Conservation (phyloP, 2,113 vertebrate species). For the Xiphophorus couchianus region DNA sequence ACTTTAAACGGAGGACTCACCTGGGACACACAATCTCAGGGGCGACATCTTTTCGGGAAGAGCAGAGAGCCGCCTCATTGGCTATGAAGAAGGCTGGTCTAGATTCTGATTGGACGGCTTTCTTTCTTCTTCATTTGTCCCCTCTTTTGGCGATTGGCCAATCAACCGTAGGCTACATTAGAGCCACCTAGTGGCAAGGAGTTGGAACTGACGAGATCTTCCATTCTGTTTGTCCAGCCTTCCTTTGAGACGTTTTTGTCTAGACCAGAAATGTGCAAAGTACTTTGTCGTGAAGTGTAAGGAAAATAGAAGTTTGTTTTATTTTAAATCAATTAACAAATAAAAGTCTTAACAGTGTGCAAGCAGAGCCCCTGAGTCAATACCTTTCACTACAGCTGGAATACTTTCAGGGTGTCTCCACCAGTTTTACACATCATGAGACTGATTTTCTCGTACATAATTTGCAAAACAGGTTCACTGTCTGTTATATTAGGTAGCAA, state of each 20-base stretch:
- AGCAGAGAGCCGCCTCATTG: constrained; percentile 50
- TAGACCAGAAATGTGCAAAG: too few relatives aligned
- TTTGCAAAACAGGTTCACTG: background rate
- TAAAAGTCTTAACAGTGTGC: too few relatives aligned
- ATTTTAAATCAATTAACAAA: too few relatives aligned
- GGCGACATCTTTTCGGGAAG: constrained; percentile 83
- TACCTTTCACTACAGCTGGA: too few relatives aligned
- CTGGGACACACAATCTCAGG: constrained; percentile 84
- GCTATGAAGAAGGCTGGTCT: constrained; percentile 5
- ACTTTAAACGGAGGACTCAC: constrained; percentile 51
- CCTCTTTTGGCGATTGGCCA: background rate
- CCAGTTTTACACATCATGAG: too few relatives aligned
- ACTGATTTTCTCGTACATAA: background rate
- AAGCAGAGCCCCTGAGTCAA: too few relatives aligned
- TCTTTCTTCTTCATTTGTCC: background rate
- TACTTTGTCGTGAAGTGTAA: too few relatives aligned
- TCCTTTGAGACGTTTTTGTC: background rate
- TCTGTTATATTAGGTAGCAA: background rate
- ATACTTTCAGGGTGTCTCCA: too few relatives aligned
- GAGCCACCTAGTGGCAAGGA: background rate
- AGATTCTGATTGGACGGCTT: constrained; percentile 61
- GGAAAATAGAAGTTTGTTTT: too few relatives aligned
- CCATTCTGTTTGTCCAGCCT: background rate
- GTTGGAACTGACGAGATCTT: background rate
- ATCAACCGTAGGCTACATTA: background rate